A percentile compares a stretch with the other conserved stretches of the same genome.
phyloP scores from a whole-genome alignment of 2,113 vertebrate genomes.

The Piliocolobus tephrosceles region DNA sequence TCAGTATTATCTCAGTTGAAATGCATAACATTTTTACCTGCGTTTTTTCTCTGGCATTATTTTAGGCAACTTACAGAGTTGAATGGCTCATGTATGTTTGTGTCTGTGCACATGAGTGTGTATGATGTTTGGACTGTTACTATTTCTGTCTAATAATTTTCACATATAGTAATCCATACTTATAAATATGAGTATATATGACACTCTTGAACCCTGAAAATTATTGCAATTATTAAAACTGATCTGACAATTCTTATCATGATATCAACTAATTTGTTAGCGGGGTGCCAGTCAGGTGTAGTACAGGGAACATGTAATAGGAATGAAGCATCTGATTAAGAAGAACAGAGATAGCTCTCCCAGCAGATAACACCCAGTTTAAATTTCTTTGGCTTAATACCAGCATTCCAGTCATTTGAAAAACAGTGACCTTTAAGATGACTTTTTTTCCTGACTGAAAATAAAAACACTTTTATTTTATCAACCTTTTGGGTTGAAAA shows the following conservation, averaged over 20 bases:
- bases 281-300: not conserved
- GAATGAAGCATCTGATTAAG: slow-evolving; percentile 5
- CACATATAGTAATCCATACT: not conserved
- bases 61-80: not conserved
- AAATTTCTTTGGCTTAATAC: slow-evolving; percentile 18
- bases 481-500: not conserved
- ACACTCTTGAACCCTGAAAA: not conserved
- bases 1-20: not conserved
- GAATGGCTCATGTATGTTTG: not conserved
- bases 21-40: not conserved
- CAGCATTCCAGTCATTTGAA: slow-evolving; percentile 6
- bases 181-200: not conserved
- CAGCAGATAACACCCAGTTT: not conserved
- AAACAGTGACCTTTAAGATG: not conserved
- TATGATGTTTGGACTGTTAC: not conserved
- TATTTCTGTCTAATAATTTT: slow-evolving; percentile 32
- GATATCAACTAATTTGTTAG: not conserved
- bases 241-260: not conserved
- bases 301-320: not conserved
- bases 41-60: not conserved
- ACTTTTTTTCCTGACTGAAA: not conserved
- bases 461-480: not conserved
- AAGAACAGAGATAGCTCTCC: not conserved
- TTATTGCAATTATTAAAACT: not conserved
- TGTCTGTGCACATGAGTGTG: not conserved